Conservation (phyloP, 2,888 invertebrate genomes). For the Caenorhabditis wallacei region DNA sequence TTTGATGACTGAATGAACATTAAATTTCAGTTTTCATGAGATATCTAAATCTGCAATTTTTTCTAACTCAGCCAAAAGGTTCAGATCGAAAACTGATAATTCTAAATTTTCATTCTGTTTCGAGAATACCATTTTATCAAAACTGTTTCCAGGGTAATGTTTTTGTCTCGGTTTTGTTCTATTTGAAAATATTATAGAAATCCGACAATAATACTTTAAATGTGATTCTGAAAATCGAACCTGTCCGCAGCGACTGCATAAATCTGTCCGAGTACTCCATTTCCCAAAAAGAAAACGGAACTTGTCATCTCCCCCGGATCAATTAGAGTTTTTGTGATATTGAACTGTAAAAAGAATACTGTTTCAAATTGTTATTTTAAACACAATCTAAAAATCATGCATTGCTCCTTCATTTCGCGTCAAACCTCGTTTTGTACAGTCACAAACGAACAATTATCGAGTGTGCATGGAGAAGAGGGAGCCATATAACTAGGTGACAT, state of each 20-base stretch:
- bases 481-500: constrained; percentile 71
- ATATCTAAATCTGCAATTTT: too few species aligned
- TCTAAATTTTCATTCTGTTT: too few species aligned
- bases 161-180: too few species aligned
- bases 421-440: constrained; percentile 69
- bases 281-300: constrained; percentile 69
- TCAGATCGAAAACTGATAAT: too few species aligned
- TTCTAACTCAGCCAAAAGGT: too few species aligned
- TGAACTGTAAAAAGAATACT: constrained; percentile 45
- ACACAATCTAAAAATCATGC: background rate
- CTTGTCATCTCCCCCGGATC: constrained; percentile 71
- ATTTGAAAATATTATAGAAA: too few species aligned
- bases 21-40: too few species aligned
- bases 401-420: too few species aligned
- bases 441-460: constrained; percentile 60
- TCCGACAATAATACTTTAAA: too few species aligned
- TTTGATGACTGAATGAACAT: too few species aligned
- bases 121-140: too few species aligned
- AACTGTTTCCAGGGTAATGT: too few species aligned
- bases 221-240: constrained; percentile 32
- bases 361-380: background rate
- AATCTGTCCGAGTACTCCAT: constrained; percentile 67
- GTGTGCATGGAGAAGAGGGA: constrained; percentile 53
- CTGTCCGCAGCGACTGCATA: constrained; percentile 66
- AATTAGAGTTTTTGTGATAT: constrained; percentile 51